Evolutionary conservation across 2,888 invertebrate genomes (phyloP).

Genomic region (Leptinotarsa haldemani): DNA sequence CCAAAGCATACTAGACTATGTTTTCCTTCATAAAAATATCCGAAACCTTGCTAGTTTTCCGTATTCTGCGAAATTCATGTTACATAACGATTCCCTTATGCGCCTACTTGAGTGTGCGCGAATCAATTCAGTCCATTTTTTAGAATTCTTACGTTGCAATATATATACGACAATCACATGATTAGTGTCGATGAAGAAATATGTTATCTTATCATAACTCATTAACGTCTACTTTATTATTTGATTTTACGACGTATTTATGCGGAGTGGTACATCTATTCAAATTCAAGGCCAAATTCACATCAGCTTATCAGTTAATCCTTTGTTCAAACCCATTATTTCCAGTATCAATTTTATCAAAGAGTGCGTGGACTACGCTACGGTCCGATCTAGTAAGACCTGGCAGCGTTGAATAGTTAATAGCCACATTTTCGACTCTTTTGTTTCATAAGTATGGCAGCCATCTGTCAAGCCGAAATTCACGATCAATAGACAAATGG

Average conservation of each 20-base stretch:
- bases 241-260: background rate
- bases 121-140: background rate
- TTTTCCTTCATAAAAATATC: background rate
- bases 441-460: conserved; percentile 7
- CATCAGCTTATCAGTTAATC: conserved; percentile 7
- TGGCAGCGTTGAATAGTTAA: background rate
- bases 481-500: conserved; percentile 37
- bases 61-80: background rate
- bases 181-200: conserved; percentile 4
- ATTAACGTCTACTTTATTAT: conserved; percentile 7
- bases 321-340: conserved; percentile 9
- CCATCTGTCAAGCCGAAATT: background rate
- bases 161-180: conserved; percentile 21
- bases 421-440: background rate
- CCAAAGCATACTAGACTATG: background rate
- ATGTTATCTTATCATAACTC: conserved; percentile 6
- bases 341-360: background rate
- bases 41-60: conserved; percentile 4
- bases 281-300: conserved; percentile 20
- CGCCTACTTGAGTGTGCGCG: conserved; percentile 1
- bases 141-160: background rate
- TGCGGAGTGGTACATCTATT: conserved; percentile 15
- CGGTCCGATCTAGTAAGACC: background rate
- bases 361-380: background rate
- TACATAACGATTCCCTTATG: conserved; percentile 15